These are phyloP conservation scores for Oreonectes daqikongensis DNA, from an alignment of 2,797 vertebrate genomes.

Conservation along the genomic window DNA sequence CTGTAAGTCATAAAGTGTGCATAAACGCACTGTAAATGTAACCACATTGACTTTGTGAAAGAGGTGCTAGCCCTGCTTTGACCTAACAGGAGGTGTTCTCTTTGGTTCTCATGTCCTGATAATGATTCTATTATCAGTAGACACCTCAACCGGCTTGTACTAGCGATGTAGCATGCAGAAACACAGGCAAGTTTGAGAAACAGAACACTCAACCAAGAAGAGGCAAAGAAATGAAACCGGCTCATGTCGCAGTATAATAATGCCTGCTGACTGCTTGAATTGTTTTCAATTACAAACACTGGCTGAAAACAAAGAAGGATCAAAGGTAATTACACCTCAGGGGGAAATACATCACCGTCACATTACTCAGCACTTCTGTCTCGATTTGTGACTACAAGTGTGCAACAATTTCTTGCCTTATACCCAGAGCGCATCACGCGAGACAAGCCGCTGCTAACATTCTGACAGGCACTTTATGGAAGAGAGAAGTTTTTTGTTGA, in stretches of 20 bases:
- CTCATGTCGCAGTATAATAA: constrained; percentile 40
- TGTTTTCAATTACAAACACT: constrained; percentile 52
- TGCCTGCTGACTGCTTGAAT: constrained; percentile 51
- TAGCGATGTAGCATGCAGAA: constrained; percentile 2
- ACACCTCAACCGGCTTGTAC: constrained; percentile 16
- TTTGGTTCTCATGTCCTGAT: constrained; percentile 7
- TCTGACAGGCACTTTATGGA: not conserved
- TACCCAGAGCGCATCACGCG: not conserved
- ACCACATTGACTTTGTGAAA: too few species aligned
- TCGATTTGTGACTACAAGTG: constrained; percentile 27
- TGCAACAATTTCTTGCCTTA: not conserved
- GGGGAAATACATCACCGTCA: constrained; percentile 44
- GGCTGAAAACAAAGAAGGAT: constrained; percentile 42
- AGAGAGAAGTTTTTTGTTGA: not conserved
- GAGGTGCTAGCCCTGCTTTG: too few species aligned
- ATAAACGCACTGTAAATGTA: too few species aligned
- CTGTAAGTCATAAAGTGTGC: too few species aligned
- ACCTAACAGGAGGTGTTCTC: constrained; percentile 21
- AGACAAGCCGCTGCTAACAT: not conserved
- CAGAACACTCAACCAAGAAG: constrained; percentile 38
- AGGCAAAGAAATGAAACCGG: constrained; percentile 5
- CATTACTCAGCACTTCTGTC: constrained; percentile 38
- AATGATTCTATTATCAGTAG: constrained; percentile 21
- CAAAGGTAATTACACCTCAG: constrained; percentile 50
- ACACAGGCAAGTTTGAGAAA: constrained; percentile 41